These are phyloP conservation scores for Mellivora capensis DNA, from an alignment of 2,113 vertebrate genomes.

Conservation along the genomic window DNA sequence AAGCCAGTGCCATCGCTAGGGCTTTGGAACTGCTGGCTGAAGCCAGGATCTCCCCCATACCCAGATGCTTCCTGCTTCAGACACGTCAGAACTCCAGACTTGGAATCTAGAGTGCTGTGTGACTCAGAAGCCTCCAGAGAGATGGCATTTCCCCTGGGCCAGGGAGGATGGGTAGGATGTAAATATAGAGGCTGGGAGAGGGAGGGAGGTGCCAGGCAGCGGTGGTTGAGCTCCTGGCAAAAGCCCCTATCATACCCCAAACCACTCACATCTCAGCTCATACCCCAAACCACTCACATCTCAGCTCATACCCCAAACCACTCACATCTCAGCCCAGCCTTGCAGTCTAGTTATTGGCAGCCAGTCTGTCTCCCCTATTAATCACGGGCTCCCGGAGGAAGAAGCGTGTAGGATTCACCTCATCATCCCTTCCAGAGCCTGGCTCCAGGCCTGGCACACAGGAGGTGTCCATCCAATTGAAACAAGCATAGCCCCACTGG, in stretches of 20 bases:
- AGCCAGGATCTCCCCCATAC: neutral
- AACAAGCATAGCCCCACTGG: neutral
- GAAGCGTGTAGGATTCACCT: neutral
- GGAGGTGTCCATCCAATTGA: neutral
- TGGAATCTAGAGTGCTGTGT: neutral
- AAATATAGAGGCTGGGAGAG: neutral
- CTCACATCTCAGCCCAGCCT: neutral
- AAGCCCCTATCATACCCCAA: neutral
- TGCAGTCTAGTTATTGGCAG: neutral
- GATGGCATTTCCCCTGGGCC: neutral
- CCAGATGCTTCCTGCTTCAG: neutral
- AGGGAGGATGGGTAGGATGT: neutral
- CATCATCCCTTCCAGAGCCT: neutral
- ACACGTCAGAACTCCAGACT: neutral
- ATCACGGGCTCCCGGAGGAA: neutral
- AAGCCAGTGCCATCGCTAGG: neutral
- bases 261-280: neutral
- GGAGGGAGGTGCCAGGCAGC: neutral
- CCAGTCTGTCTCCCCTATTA: neutral
- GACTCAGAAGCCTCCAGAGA: neutral
- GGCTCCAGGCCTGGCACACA: slow-evolving; percentile 2
- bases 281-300: neutral
- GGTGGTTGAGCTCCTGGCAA: neutral
- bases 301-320: neutral
- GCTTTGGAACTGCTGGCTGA: neutral